These are phyloP conservation scores for Catostomus latipinnis DNA, from an alignment of 2,797 vertebrate species.

Conservation along the genomic window DNA sequence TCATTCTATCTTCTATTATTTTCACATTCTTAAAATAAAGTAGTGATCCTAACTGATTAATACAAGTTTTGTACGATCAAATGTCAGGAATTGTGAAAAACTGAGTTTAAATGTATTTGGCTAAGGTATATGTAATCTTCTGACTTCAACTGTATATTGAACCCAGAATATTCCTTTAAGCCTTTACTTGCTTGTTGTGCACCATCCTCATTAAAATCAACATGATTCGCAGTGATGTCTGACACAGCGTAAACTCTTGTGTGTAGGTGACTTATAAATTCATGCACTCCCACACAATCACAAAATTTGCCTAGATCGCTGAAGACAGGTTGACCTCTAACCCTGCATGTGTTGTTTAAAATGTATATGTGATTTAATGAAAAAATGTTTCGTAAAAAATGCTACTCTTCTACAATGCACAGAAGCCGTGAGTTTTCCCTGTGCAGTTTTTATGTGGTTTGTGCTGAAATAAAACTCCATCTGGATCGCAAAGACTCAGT, in stretches of 20 bases:
- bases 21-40: too few relatives aligned
- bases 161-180: too few relatives aligned
- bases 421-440: constrained; percentile 23
- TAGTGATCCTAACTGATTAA: too few relatives aligned
- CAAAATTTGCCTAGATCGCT: not conserved
- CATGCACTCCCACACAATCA: constrained; percentile 19
- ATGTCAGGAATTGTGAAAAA: too few relatives aligned
- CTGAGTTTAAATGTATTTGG: too few relatives aligned
- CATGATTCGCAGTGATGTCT: not conserved
- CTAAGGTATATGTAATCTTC: too few relatives aligned
- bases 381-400: not conserved
- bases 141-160: too few relatives aligned
- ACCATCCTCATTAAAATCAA: too few relatives aligned
- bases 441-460: constrained; percentile 27
- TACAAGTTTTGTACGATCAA: too few relatives aligned
- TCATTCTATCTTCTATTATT: too few relatives aligned
- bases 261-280: constrained; percentile 2
- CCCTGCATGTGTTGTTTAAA: not conserved
- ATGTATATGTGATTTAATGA: not conserved
- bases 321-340: constrained; percentile 3
- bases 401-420: not conserved
- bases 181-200: too few relatives aligned
- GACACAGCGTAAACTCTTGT: not conserved
- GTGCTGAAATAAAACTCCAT: constrained; percentile 37
- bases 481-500: constrained; percentile 31